Percentiles rank a stretch among this genome's conserved stretches.
These are phyloP conservation scores for Bufotes viridis DNA, from an alignment of 2,797 vertebrate species.

Conservation along the genomic window DNA sequence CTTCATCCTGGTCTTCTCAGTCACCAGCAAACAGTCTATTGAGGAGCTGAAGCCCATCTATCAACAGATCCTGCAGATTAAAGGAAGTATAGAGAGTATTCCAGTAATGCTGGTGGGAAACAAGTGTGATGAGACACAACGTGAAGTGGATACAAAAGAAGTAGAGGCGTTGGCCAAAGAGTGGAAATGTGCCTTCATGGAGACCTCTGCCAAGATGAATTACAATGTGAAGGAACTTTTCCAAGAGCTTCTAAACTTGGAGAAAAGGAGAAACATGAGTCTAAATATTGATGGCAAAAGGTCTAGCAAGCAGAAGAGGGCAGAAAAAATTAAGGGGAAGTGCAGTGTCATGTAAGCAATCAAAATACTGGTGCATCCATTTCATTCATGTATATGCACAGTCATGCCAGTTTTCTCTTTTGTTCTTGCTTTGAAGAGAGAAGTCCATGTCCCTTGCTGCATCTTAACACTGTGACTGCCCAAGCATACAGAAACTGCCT, in stretches of 20 bases:
- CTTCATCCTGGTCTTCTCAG: conserved; percentile 93
- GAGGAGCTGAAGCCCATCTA: conserved; percentile 95
- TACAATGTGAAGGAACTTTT: conserved; percentile 98
- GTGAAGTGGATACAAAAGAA: conserved; percentile 91
- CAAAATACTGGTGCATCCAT: conserved; percentile 21
- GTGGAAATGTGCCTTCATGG: conserved; percentile 99
- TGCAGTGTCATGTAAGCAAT: conserved; percentile 89
- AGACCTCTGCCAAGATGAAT: conserved; percentile 98
- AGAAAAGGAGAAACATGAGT: conserved; percentile 94
- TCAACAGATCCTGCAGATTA: conserved; percentile 93
- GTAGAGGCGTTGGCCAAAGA: conserved; percentile 90
- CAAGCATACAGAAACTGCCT: conserved; percentile 45
- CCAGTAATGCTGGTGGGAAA: conserved; percentile 98
- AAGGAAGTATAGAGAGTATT: conserved; percentile 91
- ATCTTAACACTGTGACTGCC: conserved; percentile 70
- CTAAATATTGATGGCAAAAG: conserved; percentile 93
- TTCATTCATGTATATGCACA: conserved; percentile 40
- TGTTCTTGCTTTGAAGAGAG: conserved; percentile 32
- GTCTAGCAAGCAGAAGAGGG: conserved; percentile 86
- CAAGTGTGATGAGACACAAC: conserved; percentile 94
- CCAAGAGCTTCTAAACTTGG: conserved; percentile 96
- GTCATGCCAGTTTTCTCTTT: conserved; percentile 44
- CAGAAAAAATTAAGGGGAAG: conserved; percentile 95
- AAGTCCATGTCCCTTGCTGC: conserved; percentile 37
- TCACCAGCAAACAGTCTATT: conserved; percentile 92